Conservation (phyloP, 2,113 vertebrate species). For the Poeciliopsis prolifica region DNA sequence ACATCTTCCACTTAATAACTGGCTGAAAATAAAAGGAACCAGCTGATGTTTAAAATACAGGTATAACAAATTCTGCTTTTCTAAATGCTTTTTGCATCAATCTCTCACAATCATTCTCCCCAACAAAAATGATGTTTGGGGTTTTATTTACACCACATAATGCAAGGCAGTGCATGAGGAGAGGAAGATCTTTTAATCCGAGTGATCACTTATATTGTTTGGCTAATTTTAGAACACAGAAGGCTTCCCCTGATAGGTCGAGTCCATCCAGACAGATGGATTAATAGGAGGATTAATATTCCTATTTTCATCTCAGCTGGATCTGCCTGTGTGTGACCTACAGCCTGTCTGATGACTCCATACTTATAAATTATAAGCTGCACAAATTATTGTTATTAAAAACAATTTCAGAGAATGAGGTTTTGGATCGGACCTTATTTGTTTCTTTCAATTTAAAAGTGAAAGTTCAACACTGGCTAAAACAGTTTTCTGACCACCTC, state of each 20-base stretch:
- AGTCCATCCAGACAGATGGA: slow-evolving; percentile 62
- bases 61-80: too few species aligned
- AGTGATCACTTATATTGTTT: slow-evolving; percentile 40
- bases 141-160: too few species aligned
- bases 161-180: slow-evolving; percentile 2
- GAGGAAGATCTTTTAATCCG: slow-evolving; percentile 41
- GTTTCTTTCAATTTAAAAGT: background rate
- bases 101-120: too few species aligned
- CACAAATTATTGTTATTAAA: background rate
- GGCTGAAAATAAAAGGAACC: too few species aligned
- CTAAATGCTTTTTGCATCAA: too few species aligned
- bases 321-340: slow-evolving; percentile 37
- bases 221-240: slow-evolving; percentile 63
- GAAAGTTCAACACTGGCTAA: background rate
- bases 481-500: slow-evolving; percentile 21
- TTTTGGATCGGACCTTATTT: background rate
- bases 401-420: background rate
- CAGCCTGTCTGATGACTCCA: slow-evolving; percentile 26
- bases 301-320: slow-evolving; percentile 54
- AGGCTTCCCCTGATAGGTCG: slow-evolving; percentile 40
- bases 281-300: slow-evolving; percentile 68
- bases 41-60: too few species aligned
- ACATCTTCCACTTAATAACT: too few species aligned
- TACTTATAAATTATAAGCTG: background rate
- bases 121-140: too few species aligned